phyloP scores from a whole-genome alignment of 2,113 vertebrate genomes.

The Psittacus erithacus region DNA sequence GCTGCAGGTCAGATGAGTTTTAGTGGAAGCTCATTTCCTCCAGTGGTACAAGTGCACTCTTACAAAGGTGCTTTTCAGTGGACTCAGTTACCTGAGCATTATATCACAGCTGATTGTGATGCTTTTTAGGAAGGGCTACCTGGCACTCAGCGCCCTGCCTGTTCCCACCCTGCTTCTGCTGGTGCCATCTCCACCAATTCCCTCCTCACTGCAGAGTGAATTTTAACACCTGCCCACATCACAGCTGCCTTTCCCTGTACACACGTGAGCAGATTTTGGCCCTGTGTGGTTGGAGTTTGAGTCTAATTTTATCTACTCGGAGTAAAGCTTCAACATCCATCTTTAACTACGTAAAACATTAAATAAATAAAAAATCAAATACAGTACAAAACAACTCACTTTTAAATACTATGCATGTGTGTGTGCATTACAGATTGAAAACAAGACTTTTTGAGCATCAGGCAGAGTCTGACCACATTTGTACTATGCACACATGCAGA shows the following conservation, averaged over 20 bases:
- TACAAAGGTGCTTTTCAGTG: not conserved
- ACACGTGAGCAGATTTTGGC: not conserved
- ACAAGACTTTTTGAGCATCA: not conserved
- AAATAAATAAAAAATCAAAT: conserved; percentile 51
- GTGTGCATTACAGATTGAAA: not conserved
- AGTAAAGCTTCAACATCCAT: conserved; percentile 38
- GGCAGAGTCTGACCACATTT: conserved; percentile 19
- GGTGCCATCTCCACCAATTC: not conserved
- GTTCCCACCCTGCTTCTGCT: not conserved
- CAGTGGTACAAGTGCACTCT: not conserved
- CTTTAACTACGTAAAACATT: conserved; percentile 11
- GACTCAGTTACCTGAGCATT: not conserved
- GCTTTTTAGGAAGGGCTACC: not conserved
- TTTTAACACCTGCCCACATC: not conserved
- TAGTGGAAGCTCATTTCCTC: not conserved
- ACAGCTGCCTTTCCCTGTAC: not conserved
- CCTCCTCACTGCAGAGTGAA: not conserved
- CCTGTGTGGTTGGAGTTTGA: not conserved
- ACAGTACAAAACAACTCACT: conserved; percentile 11
- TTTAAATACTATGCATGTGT: not conserved
- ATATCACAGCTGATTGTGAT: not conserved
- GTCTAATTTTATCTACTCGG: not conserved
- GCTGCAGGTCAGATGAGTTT: not conserved
- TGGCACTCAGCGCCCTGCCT: not conserved
- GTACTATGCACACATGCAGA: not conserved